Evolutionary conservation across 2,113 vertebrate genomes (phyloP), one percentile per base, ranked within the genome.

Genomic region (Poeciliopsis turrubarensis): DNA sequence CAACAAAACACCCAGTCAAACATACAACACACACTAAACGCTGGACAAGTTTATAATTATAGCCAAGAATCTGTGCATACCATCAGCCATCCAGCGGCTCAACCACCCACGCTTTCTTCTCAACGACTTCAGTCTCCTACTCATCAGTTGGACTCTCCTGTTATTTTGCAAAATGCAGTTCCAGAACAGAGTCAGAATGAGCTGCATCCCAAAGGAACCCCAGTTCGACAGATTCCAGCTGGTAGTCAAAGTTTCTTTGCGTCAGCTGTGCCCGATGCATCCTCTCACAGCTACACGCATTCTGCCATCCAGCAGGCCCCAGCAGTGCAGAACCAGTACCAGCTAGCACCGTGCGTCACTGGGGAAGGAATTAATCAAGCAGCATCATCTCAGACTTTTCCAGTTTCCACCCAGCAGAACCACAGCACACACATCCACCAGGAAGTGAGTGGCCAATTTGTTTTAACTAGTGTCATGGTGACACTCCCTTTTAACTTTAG

Each of bases 381-480:
- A 34, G 62, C 25, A 66, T 47, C 81, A 78, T 65, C 70, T 0
- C 81, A 95, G 86, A 89, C 91, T 0, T 93, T 94, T 30, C 75
- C 93, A 0, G 41, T 61, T 29, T 57, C 76, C 67, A 71, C 72
- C 44, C 91, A 82, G 44, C 82, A 80, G 41, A 76, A 70, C 78
- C 90, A 91, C 27, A 78, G 86, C 0, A 92, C 92, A 10, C 81
- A 93, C 0, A 72, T 81, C 6, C 6, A 84, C 66, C 96, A 96
- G 83, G 95, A 96, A 94, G 97, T 98, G 70, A 95, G 94, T 62
- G 26, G 22, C 71, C 5, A 61, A 13, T 72, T 29, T 41, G 26
- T 62, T 57, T 57, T 9, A 17, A 57, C n/a, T 22, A 57, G n/a
- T 57, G n/a, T 57, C 8, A n/a, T 57, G 7, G 39, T 57, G 25